These are phyloP conservation scores for Acholoe squamosa DNA, from an alignment of 2,888 invertebrate genomes.

Conservation along the genomic window DNA sequence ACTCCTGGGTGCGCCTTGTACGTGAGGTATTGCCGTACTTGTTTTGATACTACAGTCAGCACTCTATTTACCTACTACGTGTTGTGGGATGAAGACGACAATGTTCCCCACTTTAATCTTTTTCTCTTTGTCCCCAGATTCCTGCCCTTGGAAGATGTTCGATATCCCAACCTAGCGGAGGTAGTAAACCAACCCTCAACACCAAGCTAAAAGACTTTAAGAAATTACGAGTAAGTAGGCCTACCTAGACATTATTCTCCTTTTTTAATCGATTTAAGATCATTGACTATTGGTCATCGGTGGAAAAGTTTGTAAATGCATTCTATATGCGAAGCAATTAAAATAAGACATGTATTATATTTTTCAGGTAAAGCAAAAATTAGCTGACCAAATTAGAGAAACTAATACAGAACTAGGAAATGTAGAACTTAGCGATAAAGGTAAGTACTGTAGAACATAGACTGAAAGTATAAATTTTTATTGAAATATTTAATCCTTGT, in stretches of 20 bases:
- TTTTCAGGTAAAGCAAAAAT: constrained; percentile 75
- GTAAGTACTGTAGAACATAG: background rate
- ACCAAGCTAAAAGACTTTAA: constrained; percentile 72
- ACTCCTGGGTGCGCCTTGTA: too few relatives aligned
- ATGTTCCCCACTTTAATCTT: background rate
- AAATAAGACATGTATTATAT: too few relatives aligned
- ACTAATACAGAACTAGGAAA: constrained; percentile 69
- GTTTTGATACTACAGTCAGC: too few relatives aligned
- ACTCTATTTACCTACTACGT: too few relatives aligned
- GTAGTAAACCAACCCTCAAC: constrained; percentile 66
- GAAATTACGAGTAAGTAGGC: constrained; percentile 74
- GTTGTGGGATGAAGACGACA: too few relatives aligned
- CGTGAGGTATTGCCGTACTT: too few relatives aligned
- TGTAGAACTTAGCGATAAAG: constrained; percentile 20
- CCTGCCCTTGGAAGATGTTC: constrained; percentile 72
- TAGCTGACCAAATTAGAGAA: constrained; percentile 71
- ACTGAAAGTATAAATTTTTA: too few relatives aligned
- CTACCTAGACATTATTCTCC: background rate
- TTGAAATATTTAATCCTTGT: too few relatives aligned
- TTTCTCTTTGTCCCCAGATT: constrained; percentile 69
- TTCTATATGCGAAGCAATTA: too few relatives aligned
- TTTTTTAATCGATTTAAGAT: background rate
- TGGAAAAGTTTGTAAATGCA: background rate
- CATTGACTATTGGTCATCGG: background rate
- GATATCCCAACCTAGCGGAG: constrained; percentile 65